phyloP scores from a whole-genome alignment of 2,888 invertebrate genomes.

The Chrysina gloriosa region DNA sequence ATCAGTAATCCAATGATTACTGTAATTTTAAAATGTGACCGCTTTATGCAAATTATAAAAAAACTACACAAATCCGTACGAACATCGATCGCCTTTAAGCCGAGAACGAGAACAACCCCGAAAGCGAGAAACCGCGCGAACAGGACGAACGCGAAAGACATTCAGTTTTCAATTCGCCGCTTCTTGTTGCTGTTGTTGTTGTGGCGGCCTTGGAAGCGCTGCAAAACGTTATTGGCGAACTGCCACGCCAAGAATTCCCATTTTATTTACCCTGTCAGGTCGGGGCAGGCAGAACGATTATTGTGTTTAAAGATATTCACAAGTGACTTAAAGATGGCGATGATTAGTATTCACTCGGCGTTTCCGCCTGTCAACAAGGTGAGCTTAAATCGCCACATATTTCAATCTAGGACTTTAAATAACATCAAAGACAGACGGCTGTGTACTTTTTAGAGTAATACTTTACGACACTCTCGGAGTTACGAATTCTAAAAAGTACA shows the following conservation, averaged over 20 bases:
- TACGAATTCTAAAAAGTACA: not conserved
- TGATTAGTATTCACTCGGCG: slow-evolving; percentile 45
- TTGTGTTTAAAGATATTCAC: slow-evolving; percentile 44
- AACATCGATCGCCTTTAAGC: not conserved
- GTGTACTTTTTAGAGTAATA: not conserved
- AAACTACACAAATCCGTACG: not conserved
- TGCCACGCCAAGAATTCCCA: slow-evolving; percentile 40
- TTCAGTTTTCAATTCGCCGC: slow-evolving; percentile 11
- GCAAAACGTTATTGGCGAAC: slow-evolving; percentile 38
- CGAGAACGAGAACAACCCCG: not conserved
- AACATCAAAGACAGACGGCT: slow-evolving; percentile 27
- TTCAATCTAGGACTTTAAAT: slow-evolving; percentile 38
- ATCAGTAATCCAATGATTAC: no score
- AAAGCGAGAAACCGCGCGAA: not conserved
- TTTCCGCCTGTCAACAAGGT: slow-evolving; percentile 42
- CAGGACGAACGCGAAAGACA: slow-evolving; percentile 8
- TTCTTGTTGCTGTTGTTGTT: slow-evolving; percentile 3
- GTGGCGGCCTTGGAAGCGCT: slow-evolving; percentile 19
- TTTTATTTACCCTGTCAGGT: slow-evolving; percentile 44
- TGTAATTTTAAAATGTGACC: no score
- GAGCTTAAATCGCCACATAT: slow-evolving; percentile 42
- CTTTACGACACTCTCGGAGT: not conserved
- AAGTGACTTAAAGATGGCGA: slow-evolving; percentile 40
- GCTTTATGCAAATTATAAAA: not conserved
- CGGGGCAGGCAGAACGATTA: slow-evolving; percentile 40